These are phyloP conservation scores for Physella acuta DNA, from an alignment of 1,140 invertebrate genomes.

Conservation along the genomic window DNA sequence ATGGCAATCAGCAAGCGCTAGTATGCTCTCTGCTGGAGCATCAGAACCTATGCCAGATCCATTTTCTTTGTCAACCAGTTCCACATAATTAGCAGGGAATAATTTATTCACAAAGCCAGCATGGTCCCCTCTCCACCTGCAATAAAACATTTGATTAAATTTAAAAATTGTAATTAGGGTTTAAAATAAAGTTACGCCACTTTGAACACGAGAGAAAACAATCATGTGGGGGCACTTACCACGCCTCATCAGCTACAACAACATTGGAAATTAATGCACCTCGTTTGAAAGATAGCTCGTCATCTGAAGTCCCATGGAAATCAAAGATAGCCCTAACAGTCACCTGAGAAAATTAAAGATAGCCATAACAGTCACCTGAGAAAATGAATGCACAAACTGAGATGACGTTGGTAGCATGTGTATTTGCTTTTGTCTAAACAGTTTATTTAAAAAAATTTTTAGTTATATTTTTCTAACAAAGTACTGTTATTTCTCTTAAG, in stretches of 20 bases:
- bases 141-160: not conserved
- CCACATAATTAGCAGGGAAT: slow-evolving; percentile 85
- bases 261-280: slow-evolving; percentile 94
- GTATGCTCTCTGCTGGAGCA: not conserved
- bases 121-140: slow-evolving; percentile 84
- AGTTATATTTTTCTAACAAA: too few species aligned
- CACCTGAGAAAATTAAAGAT: slow-evolving; percentile 61
- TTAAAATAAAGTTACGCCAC: too few species aligned
- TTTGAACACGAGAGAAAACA: too few species aligned
- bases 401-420: too few species aligned
- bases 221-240: too few species aligned
- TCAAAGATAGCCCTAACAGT: slow-evolving; percentile 77
- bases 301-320: slow-evolving; percentile 83
- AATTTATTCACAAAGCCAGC: slow-evolving; percentile 85
- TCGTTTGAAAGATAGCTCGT: slow-evolving; percentile 89
- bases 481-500: too few species aligned
- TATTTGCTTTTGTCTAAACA: too few species aligned
- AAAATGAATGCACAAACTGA: too few species aligned
- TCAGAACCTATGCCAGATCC: slow-evolving; percentile 60
- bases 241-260: slow-evolving; percentile 75
- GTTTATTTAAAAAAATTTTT: too few species aligned
- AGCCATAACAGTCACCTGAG: not conserved
- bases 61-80: slow-evolving; percentile 78
- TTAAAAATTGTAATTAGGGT: too few species aligned
- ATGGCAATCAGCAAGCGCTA: slow-evolving; percentile 5